These are phyloP conservation scores for Gonatopus flavifemur DNA, from an alignment of 1,140 invertebrate species.

Conservation along the genomic window DNA sequence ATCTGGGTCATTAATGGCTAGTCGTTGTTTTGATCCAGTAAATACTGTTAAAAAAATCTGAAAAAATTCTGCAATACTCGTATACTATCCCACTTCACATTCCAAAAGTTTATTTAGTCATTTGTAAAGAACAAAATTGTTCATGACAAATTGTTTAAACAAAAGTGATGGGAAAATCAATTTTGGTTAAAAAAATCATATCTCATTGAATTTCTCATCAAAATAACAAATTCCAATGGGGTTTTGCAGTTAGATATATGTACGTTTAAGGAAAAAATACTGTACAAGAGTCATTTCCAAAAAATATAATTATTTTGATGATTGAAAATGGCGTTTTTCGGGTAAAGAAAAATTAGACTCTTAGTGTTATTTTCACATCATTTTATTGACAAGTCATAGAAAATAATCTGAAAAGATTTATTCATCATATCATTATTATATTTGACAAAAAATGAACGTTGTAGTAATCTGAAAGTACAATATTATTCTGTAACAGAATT, in stretches of 20 bases:
- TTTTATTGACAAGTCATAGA: no score
- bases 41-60: no score
- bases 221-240: not conserved
- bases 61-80: no score
- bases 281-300: not conserved
- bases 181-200: not conserved
- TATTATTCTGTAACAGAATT: not conserved
- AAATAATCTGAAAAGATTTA: not conserved
- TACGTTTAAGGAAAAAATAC: not conserved
- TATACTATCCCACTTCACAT: no score
- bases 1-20: no score
- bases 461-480: not conserved
- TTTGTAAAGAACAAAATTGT: no score
- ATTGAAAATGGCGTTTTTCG: not conserved
- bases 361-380: no score
- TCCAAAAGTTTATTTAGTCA: no score
- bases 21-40: no score
- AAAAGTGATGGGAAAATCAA: no score
- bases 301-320: not conserved
- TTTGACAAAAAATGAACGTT: not conserved
- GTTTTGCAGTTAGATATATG: not conserved
- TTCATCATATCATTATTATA: not conserved
- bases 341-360: no score
- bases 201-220: not conserved
- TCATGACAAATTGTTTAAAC: no score